A percentile compares a stretch with the other conserved stretches of the same genome.
These are phyloP conservation scores for Sialis lutaria DNA, from an alignment of 2,888 invertebrate genomes.

Conservation along the genomic window DNA sequence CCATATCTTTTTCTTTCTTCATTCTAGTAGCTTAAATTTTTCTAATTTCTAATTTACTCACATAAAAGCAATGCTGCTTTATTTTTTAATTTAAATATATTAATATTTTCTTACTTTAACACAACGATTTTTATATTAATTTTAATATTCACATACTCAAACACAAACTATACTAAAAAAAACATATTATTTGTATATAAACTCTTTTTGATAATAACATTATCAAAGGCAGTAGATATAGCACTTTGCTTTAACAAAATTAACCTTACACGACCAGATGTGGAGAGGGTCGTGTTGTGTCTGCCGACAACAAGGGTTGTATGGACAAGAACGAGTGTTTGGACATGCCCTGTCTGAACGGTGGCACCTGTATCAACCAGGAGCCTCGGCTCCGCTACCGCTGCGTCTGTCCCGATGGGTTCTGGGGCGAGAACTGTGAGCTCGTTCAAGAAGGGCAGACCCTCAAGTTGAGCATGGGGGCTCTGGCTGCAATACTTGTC, in stretches of 20 bases:
- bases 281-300: conserved; percentile 82
- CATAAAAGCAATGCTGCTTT: neutral
- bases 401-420: conserved; percentile 83
- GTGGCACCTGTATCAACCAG: conserved; percentile 82
- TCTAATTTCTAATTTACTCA: too few species aligned
- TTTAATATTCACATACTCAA: neutral
- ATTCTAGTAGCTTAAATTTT: neutral
- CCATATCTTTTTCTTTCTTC: neutral
- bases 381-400: conserved; percentile 72
- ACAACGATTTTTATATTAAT: neutral
- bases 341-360: conserved; percentile 85
- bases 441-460: conserved; percentile 87
- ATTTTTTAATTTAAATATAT: neutral
- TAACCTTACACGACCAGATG: conserved; percentile 39
- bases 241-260: neutral
- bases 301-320: conserved; percentile 76
- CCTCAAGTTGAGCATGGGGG: conserved; percentile 90
- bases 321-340: conserved; percentile 92
- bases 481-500: conserved; percentile 91
- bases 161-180: neutral
- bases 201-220: neutral
- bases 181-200: neutral
- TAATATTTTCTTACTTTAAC: neutral
- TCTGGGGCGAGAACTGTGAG: conserved; percentile 89
- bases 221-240: neutral